Evolutionary conservation across 92 coral and sea anemone species (phyloP).

Genomic region (Umimayanthus kanabou): DNA sequence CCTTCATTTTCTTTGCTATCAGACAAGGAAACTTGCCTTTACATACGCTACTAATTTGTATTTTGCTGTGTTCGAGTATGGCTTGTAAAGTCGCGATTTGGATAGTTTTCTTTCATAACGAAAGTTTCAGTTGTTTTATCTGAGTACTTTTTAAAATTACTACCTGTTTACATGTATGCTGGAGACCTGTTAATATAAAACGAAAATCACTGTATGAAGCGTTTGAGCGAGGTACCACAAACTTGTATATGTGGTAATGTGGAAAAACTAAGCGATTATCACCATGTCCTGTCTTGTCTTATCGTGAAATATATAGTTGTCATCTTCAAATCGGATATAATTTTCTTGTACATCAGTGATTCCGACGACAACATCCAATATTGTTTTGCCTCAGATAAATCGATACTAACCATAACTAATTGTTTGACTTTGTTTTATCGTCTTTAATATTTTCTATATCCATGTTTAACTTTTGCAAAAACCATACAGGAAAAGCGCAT

Average conservation of each 20-base stretch:
- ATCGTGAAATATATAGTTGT: background rate
- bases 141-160: too few relatives aligned
- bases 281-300: background rate
- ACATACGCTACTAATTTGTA: background rate
- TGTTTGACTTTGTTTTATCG: background rate
- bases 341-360: too few relatives aligned
- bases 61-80: background rate
- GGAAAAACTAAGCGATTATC: background rate
- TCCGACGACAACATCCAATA: too few relatives aligned
- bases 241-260: background rate
- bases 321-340: background rate
- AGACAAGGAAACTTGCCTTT: background rate
- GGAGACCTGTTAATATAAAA: background rate
- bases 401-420: background rate
- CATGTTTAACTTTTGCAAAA: background rate
- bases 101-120: background rate
- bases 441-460: background rate
- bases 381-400: background rate
- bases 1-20: background rate
- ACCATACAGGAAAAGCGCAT: background rate
- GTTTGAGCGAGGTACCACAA: background rate
- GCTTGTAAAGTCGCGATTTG: background rate
- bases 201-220: background rate
- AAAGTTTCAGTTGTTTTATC: background rate
- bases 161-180: background rate